Base-by-base conservation (phyloP, 2,113 vertebrate species). In the Catagonus wagneri region DNA sequence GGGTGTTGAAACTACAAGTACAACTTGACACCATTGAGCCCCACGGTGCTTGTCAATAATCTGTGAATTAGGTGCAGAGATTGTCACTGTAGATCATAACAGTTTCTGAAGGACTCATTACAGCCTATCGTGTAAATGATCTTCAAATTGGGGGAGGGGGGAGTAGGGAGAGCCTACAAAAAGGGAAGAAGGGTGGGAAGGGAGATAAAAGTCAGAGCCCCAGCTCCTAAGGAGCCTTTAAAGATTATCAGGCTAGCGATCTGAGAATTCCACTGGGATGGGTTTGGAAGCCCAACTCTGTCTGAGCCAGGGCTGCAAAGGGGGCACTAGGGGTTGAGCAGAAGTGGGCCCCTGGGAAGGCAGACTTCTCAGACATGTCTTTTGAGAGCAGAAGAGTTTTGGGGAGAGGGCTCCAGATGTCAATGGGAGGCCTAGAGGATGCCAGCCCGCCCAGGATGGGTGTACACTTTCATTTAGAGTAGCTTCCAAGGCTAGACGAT, bases 61-160 rank as follows among this genome's bases (percentile, higher is more conserved):
- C 96, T 97, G 97, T 88, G 97, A 97, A 96, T 92, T 97, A 97
- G 97, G 97, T 97, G 97, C 97, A 95, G 94, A 98, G 97, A 98
- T 94, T 98, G 98, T 98, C 98, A 98, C 97, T 96, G 83, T 93
- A 96, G 98, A 97, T 98, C 98, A 94, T 96, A 98, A 98, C 98
- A 97, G 98, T 98, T 96, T 97, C 98, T 98, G 97, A 97, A 98
- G 98, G 97, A 98, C 98, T 98, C 98, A 98, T 98, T 98, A 98
- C 96, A 96, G 98, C 97, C 97, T 98, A 98, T 98, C 93, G 78
- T 98, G 98, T 98, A 98, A 98, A 97, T 96, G 98, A 98, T 97
- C 97, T 98, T 98, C 98, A 97, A 97, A 98, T 98, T 98, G 97
- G 97, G 97, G 94, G 76, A 94, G 95, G 97, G 83, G 97, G 86